Base-by-base conservation (phyloP, 2,113 vertebrate species). In the Nothoprocta pentlandii region DNA sequence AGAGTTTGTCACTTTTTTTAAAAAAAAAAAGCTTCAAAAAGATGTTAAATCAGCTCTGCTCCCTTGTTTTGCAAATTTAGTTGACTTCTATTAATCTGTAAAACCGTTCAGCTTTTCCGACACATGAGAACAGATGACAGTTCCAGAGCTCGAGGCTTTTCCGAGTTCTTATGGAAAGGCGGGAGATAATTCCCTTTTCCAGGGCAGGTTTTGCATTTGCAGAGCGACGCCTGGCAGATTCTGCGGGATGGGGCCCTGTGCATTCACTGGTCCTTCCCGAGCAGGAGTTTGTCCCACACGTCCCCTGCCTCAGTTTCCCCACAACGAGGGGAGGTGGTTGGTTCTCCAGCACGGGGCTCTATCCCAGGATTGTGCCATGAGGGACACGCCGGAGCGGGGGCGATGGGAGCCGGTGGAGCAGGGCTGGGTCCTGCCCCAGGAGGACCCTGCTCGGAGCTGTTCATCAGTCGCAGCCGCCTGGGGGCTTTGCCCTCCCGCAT, bases 141-240 rank as follows among this genome's bases (percentile, higher is more conserved):
- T 89, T 91, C 78, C 80, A 84, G 87, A 58, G 46, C 83, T 91
- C 85, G 1, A 56, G 71, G 59, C 54, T 87, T 80, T 86, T 88
- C 92, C 79, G 70, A 88, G 64, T 75, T 49, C 76, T 53, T 78
- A 21, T 1, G 81, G 92, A 91, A 80, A 86, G 91, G 62, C 67
- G 36, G 3, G 59, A 71, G 89, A 68, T 84, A 94, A 95, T 96
- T 79, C 79, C 85, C 95, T 93, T 62, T 96, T 89, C 49, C 95
- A 93, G 81, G 68, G 79, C 84, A 90, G 69, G 63, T 63, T 81
- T 76, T 58, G 54, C 74, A 61, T 74, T 76, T 56, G 49, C 78
- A 87, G 54, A 28, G 42, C 5, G 46, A 53, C 34, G 32, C 67
- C 16, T 17, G 46, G 25, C 39, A 47, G 73, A n/a, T 16, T 22